Percentiles rank a stretch among this genome's conserved stretches.
phyloP scores from a whole-genome alignment of 2,888 invertebrate species.

The Marronus borbonicus region DNA sequence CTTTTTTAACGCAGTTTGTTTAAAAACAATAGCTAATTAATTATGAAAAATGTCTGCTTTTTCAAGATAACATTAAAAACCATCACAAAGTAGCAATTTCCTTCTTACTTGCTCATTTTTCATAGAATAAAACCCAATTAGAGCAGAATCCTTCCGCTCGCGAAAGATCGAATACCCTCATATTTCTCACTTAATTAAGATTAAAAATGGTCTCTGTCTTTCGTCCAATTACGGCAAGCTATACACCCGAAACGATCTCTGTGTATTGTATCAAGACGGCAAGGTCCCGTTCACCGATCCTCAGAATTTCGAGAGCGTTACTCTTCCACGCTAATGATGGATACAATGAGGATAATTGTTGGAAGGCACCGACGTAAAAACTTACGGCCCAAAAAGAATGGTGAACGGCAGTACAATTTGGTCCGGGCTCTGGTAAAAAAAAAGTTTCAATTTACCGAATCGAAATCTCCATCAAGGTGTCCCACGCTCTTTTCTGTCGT shows the following conservation, averaged over 20 bases:
- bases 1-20: too few relatives aligned
- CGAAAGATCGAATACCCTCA: background rate
- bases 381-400: background rate
- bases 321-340: background rate
- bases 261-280: background rate
- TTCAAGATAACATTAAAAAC: background rate
- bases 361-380: background rate
- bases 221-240: conserved; percentile 14
- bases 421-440: background rate
- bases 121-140: conserved; percentile 8
- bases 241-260: background rate
- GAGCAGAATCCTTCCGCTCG: background rate
- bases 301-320: background rate
- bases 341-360: conserved; percentile 7
- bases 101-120: background rate
- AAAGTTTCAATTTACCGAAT: conserved; percentile 14
- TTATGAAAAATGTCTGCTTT: too few relatives aligned
- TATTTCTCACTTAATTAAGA: conserved; percentile 9
- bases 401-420: background rate
- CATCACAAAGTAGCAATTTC: background rate
- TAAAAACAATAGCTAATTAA: too few relatives aligned
- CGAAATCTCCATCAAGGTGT: conserved; percentile 4
- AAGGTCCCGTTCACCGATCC: too few relatives aligned
- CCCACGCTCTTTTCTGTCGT: conserved; percentile 15
- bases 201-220: conserved; percentile 17